phyloP scores from a whole-genome alignment of 2,888 invertebrate genomes.

The Coelinius sp. region DNA sequence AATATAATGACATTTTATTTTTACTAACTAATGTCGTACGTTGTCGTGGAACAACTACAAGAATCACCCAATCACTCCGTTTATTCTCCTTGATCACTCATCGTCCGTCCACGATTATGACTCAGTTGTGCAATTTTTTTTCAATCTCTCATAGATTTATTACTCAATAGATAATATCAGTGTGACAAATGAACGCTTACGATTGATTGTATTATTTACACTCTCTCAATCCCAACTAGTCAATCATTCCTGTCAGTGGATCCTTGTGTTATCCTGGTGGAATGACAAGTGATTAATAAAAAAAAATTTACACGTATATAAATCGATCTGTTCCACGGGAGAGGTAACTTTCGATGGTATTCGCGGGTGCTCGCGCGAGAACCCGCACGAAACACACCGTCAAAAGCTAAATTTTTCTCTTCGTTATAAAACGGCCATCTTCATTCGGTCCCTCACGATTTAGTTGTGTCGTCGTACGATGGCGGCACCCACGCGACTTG shows the following conservation, averaged over 20 bases:
- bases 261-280: not conserved
- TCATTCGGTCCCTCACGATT: conserved; percentile 30
- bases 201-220: conserved; percentile 11
- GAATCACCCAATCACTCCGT: no score
- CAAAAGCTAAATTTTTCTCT: conserved; percentile 35
- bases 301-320: conserved; percentile 2
- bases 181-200: conserved; percentile 11
- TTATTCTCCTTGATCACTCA: not conserved
- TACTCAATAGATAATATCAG: not conserved
- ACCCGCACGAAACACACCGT: conserved; percentile 48
- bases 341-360: not conserved
- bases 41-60: conserved; percentile 45
- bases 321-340: conserved; percentile 45
- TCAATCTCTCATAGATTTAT: no score
- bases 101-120: not conserved
- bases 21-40: conserved; percentile 65
- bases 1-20: conserved; percentile 65
- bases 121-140: not conserved
- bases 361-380: conserved; percentile 48
- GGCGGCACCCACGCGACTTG: conserved; percentile 43
- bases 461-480: conserved; percentile 43
- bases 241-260: conserved; percentile 4
- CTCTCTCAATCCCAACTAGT: not conserved
- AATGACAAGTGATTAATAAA: not conserved
- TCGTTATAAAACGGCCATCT: conserved; percentile 43